These are phyloP conservation scores for Dendroctonus ponderosae DNA, from an alignment of 1,140 invertebrate species.

Conservation along the genomic window DNA sequence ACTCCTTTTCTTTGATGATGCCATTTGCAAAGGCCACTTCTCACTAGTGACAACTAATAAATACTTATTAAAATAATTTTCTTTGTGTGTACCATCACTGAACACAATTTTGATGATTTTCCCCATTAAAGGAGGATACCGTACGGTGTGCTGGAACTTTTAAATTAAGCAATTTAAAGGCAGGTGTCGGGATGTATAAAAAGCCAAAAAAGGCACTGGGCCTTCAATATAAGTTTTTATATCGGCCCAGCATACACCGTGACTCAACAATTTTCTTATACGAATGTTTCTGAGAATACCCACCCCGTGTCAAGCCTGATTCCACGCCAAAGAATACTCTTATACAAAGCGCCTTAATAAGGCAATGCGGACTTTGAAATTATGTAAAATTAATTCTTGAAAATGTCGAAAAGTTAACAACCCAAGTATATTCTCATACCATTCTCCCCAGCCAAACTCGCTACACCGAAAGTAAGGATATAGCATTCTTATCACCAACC, in stretches of 20 bases:
- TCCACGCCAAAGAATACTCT: constrained; percentile 10
- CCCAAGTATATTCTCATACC: neutral
- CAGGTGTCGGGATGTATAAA: constrained; percentile 33
- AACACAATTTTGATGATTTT: neutral
- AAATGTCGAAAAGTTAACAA: no score
- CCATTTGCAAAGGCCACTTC: constrained; percentile 14
- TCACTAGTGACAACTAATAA: constrained; percentile 4
- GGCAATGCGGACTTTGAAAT: neutral
- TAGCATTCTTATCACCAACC: constrained; percentile 24
- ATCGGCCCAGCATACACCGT: constrained; percentile 30
- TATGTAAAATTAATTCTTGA: no score
- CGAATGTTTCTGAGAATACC: constrained; percentile 32
- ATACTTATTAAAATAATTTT: neutral
- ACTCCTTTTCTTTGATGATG: neutral
- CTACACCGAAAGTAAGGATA: no score
- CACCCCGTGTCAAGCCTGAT: constrained; percentile 22
- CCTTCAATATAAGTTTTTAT: constrained; percentile 35
- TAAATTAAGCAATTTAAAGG: constrained; percentile 35
- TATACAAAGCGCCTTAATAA: constrained; percentile 7
- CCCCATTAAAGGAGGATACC: constrained; percentile 28
- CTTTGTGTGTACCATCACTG: no score
- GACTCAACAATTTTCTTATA: constrained; percentile 30
- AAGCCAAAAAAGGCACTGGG: constrained; percentile 34
- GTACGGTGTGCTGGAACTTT: constrained; percentile 27
- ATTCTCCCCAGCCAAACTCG: neutral